Percentiles rank a stretch among this genome's conserved stretches.
Evolutionary conservation across 2,888 invertebrate genomes (phyloP).

Genomic region (Cremastinae sp.): DNA sequence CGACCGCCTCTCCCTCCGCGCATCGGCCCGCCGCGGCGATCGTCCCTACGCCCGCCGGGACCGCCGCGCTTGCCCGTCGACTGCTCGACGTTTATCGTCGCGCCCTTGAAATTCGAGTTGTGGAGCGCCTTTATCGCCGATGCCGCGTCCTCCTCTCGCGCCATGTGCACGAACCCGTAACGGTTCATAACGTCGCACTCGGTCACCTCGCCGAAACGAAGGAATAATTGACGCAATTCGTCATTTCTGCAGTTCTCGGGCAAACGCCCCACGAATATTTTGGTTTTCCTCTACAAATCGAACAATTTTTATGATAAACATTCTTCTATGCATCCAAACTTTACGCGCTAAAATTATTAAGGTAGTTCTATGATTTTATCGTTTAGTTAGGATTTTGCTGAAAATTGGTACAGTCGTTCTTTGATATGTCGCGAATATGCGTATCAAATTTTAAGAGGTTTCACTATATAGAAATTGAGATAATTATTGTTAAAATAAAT

Average conservation of each 20-base stretch:
- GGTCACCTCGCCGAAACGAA: conserved; percentile 92
- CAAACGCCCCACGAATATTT: conserved; percentile 96
- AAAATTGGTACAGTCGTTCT: no score
- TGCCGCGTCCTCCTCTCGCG: conserved; percentile 90
- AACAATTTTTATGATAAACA: neutral
- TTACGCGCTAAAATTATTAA: neutral
- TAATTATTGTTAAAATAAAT: no score
- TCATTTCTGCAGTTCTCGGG: conserved; percentile 92
- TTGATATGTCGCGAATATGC: no score
- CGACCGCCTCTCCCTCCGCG: conserved; percentile 82
- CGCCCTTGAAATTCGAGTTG: conserved; percentile 91
- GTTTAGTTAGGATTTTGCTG: no score
- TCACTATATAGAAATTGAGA: no score
- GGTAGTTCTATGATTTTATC: no score
- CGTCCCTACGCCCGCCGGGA: conserved; percentile 81
- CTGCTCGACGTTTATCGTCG: conserved; percentile 91
- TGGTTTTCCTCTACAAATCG: conserved; percentile 85
- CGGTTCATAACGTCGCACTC: conserved; percentile 97
- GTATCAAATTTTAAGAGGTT: no score
- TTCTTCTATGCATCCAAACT: neutral
- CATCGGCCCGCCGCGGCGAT: conserved; percentile 82
- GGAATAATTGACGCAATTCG: conserved; percentile 91
- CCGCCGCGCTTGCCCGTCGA: conserved; percentile 88
- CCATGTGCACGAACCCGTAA: conserved; percentile 96
- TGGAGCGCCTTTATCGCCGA: conserved; percentile 91